Base-by-base conservation (phyloP, 2,113 vertebrate genomes). In the Rhabdomys dilectus region DNA sequence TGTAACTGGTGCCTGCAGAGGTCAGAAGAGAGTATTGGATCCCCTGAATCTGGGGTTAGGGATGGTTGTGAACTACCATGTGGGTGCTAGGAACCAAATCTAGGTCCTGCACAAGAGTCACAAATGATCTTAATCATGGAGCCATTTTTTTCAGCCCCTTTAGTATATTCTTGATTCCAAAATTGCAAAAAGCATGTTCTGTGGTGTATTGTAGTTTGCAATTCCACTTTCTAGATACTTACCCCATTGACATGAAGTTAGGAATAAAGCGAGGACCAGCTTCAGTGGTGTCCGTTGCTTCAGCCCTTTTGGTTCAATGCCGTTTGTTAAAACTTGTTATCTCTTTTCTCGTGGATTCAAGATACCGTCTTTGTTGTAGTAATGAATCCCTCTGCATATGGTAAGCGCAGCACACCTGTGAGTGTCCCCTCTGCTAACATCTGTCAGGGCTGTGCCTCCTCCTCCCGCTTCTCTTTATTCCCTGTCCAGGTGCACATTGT, bases 291-390 rank as follows among this genome's bases (percentile, higher is more conserved):
- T 72, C 16, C 9, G 17, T 17, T n/a, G 34, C 70, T 42, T 39
- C 56, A 60, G 75, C 29, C 24, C 34, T 66, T 86, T 91, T 93
- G 22, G 26, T 29, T 86, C 84, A 84, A 8, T 72, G 48, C 48
- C 92, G 6, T 91, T 89, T 87, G 81, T 87, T 95, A 80, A 93
- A 90, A 92, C 72, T 34, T 73, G 73, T n/a, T 21, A 39, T 90
- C 26, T 90, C 95, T 89, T 91, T 48, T 48, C 31, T 77, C 51
- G 12, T 84, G 31, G 45, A 88, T 34, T 68, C 13, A 15, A 34
- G 66, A 34, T 34, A 34, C 0, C 66, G 2, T 68, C 31, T 68
- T 34, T 68, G 34, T 34, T 68, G 66, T 68, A 34, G 12, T 68
- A 34, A 12, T 34, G 34, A 16, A 34, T 34, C 31, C 31, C 66